A percentile compares a stretch with the other conserved stretches of the same genome.
These are phyloP conservation scores for Matsumyia berberina DNA, from an alignment of 2,888 invertebrate genomes.

Conservation along the genomic window DNA sequence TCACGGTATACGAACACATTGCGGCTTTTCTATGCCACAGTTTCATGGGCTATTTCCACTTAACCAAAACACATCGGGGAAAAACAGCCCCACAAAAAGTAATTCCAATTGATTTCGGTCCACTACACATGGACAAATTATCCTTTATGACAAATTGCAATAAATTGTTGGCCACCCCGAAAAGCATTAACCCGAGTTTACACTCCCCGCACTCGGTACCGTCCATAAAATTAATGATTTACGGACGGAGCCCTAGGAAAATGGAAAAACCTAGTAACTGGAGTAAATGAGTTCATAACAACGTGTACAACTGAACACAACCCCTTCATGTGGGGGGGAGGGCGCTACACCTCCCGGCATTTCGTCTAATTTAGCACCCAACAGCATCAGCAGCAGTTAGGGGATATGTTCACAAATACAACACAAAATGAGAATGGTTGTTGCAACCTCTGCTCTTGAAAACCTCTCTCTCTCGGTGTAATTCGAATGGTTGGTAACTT, in stretches of 20 bases:
- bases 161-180: conserved; percentile 16
- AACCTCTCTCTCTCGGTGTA: conserved; percentile 10
- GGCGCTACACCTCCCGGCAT: conserved; percentile 19
- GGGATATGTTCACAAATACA: conserved; percentile 53
- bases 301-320: conserved; percentile 22
- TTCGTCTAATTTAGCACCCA: conserved; percentile 56
- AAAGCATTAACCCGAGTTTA: conserved; percentile 34
- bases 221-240: conserved; percentile 64
- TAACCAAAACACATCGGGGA: conserved; percentile 13
- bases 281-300: conserved; percentile 54
- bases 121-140: conserved; percentile 58
- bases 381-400: conserved; percentile 12
- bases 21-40: neutral
- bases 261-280: conserved; percentile 40
- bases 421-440: conserved; percentile 23
- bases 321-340: conserved; percentile 30
- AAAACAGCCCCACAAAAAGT: conserved; percentile 4
- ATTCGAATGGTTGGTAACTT: conserved; percentile 68
- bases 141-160: conserved; percentile 56
- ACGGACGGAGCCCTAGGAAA: conserved; percentile 60
- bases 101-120: conserved; percentile 45
- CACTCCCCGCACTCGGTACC: conserved; percentile 26
- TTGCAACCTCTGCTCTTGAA: conserved; percentile 43
- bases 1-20: conserved; percentile 11
- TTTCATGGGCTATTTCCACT: conserved; percentile 12